Evolutionary conservation across 2,113 vertebrate genomes (phyloP).

Genomic region (Gymnorhina tibicen): DNA sequence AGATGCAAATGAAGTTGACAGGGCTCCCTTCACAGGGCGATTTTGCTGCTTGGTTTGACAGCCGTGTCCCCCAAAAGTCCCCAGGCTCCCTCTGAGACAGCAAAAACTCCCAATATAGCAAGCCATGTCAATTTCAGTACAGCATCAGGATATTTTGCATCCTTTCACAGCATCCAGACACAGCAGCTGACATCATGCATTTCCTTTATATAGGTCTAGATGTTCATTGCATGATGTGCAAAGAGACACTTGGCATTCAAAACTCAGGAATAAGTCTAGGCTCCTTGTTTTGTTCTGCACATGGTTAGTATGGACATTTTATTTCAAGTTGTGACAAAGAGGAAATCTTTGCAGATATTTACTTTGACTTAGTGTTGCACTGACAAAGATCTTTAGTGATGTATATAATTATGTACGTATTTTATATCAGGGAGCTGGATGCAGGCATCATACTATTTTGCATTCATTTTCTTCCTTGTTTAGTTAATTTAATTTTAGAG

Average conservation of each 20-base stretch:
- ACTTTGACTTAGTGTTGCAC: not conserved
- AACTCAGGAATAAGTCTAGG: not conserved
- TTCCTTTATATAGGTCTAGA: constrained; percentile 44
- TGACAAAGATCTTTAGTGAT: not conserved
- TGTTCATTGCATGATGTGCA: not conserved
- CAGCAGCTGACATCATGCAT: constrained; percentile 50
- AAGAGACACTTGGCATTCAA: constrained; percentile 4
- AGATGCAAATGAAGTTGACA: constrained; percentile 39
- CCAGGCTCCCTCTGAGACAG: constrained; percentile 27
- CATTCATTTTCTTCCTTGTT: not conserved
- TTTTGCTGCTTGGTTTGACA: constrained; percentile 42
- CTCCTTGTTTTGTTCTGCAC: not conserved
- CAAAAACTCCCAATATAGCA: constrained; percentile 54
- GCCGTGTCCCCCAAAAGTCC: not conserved
- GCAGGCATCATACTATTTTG: not conserved
- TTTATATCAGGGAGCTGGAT: not conserved
- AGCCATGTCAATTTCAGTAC: constrained; percentile 56
- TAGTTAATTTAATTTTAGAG: not conserved
- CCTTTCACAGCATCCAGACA: constrained; percentile 12
- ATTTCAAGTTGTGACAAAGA: not conserved
- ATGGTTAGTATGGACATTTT: not conserved
- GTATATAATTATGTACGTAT: not conserved
- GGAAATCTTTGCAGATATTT: not conserved
- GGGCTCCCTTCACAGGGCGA: not conserved
- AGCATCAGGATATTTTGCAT: constrained; percentile 12